Evolutionary conservation across 2,797 vertebrate genomes (phyloP).

Genomic region (Protosalanx chinensis): DNA sequence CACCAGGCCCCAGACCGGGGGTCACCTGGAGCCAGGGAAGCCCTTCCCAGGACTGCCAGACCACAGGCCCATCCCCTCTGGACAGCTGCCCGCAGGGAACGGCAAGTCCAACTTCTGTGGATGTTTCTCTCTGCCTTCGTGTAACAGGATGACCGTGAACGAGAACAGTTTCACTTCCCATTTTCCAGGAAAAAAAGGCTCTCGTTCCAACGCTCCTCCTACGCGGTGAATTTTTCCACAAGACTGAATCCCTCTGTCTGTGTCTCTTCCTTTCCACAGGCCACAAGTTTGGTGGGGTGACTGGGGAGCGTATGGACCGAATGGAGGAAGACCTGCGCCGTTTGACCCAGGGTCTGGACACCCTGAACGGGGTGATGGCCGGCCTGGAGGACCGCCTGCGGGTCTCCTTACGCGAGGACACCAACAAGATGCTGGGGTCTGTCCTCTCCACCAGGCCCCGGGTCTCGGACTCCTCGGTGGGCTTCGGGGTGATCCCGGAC

Average conservation of each 20-base stretch:
- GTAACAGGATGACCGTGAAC: too few relatives aligned
- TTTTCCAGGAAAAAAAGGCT: too few relatives aligned
- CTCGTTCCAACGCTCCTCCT: not conserved
- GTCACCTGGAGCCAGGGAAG: conserved; percentile 69
- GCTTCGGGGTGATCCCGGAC: conserved; percentile 83
- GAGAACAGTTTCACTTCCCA: too few relatives aligned
- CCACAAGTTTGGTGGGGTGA: conserved; percentile 75
- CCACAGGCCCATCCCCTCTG: conserved; percentile 65
- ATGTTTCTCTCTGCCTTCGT: too few relatives aligned
- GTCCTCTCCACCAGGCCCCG: conserved; percentile 72
- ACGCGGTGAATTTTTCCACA: too few relatives aligned
- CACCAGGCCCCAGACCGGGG: conserved; percentile 57
- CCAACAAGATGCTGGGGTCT: conserved; percentile 80
- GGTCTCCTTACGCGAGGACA: conserved; percentile 81
- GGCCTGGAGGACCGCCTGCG: conserved; percentile 83
- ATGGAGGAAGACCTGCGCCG: conserved; percentile 87
- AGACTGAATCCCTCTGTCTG: too few relatives aligned
- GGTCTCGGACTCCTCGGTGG: conserved; percentile 70
- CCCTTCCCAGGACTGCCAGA: conserved; percentile 68
- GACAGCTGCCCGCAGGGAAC: conserved; percentile 61
- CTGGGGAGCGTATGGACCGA: conserved; percentile 85
- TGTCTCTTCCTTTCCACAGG: conserved; percentile 61
- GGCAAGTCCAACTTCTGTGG: conserved; percentile 79
- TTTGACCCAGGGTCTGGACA: conserved; percentile 83
- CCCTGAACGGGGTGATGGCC: conserved; percentile 77